Conservation (phyloP, 2,888 invertebrate species). For the Pachydiplax longipennis region DNA sequence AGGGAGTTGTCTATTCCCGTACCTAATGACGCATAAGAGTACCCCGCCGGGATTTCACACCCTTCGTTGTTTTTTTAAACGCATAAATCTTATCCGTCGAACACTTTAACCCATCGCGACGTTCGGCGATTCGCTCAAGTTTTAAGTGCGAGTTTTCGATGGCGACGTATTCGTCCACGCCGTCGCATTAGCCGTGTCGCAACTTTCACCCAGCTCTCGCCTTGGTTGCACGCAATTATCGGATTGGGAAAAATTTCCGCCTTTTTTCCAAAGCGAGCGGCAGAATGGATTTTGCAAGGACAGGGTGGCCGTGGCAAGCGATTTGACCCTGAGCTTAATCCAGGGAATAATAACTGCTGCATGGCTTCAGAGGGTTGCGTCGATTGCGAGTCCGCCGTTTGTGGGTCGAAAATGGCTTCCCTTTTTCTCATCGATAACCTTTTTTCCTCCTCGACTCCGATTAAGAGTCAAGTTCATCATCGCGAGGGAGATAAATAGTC, state of each 20-base stretch:
- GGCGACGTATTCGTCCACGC: neutral
- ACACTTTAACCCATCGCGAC: neutral
- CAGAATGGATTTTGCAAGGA: neutral
- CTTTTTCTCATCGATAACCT: neutral
- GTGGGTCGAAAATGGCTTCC: neutral
- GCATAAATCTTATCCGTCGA: neutral
- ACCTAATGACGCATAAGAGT: neutral
- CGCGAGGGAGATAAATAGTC: no score
- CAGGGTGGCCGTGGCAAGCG: neutral
- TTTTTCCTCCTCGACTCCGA: no score
- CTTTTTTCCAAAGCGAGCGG: neutral
- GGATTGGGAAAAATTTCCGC: neutral
- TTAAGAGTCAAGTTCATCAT: no score
- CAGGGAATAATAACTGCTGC: neutral
- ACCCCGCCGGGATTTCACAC: neutral
- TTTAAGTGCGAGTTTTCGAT: neutral
- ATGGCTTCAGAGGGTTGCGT: neutral
- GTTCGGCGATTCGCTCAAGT: neutral
- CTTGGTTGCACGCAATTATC: neutral
- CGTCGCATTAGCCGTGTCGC: neutral
- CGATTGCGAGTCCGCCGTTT: neutral
- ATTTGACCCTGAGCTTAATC: neutral
- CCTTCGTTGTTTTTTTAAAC: neutral
- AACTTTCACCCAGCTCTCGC: neutral
- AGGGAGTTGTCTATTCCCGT: neutral